Percentiles rank a stretch among this genome's conserved stretches.
Conservation (phyloP, 2,888 invertebrate species). For the Steinernema scapterisci region DNA sequence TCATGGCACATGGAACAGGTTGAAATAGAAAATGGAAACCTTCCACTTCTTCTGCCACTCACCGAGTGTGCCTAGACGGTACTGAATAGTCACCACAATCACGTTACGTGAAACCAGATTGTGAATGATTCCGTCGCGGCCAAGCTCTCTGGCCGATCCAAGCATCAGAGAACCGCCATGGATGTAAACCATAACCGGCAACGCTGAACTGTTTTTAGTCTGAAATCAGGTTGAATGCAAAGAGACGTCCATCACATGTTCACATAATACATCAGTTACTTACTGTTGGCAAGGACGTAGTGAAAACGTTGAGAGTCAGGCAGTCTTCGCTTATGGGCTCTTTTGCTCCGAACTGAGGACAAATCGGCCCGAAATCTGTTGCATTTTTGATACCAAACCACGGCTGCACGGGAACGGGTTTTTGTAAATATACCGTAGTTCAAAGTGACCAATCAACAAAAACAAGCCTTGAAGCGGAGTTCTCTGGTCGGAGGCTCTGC, state of each 20-base stretch:
- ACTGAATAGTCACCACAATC: slow-evolving; percentile 71
- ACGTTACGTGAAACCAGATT: slow-evolving; percentile 68
- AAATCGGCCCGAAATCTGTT: neutral
- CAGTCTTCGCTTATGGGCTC: neutral
- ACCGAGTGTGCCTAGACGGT: slow-evolving; percentile 69
- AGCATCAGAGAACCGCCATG: slow-evolving; percentile 71
- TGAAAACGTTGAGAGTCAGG: neutral
- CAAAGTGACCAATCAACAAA: neutral
- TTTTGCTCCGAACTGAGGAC: neutral
- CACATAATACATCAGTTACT: neutral
- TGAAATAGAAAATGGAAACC: too few species aligned
- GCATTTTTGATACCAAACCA: neutral
- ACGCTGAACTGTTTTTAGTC: neutral
- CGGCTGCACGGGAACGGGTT: neutral
- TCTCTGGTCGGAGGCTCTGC: neutral
- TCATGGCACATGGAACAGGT: too few species aligned
- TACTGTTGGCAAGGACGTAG: neutral
- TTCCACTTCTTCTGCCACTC: too few species aligned
- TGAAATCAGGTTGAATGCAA: too few species aligned
- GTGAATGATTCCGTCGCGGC: slow-evolving; percentile 30
- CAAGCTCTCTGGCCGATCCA: slow-evolving; percentile 68
- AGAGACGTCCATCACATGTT: too few species aligned
- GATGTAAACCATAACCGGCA: slow-evolving; percentile 70
- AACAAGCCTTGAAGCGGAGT: neutral
- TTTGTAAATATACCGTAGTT: neutral